phyloP scores from a whole-genome alignment of 2,888 invertebrate genomes.

The Tetramorium bicarinatum region DNA sequence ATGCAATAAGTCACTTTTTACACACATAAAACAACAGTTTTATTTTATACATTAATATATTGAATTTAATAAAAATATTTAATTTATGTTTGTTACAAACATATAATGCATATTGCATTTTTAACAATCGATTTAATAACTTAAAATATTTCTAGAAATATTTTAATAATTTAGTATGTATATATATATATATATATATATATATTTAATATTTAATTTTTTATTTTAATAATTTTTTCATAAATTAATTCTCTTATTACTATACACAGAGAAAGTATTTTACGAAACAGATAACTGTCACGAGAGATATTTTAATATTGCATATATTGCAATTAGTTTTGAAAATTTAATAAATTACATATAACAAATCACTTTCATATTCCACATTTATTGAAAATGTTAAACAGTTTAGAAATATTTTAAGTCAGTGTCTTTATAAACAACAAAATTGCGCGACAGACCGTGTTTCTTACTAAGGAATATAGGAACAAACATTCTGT shows the following conservation, averaged over 20 bases:
- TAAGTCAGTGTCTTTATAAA: not conserved
- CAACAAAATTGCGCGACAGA: not conserved
- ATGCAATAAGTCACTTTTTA: slow-evolving; percentile 7
- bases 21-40: not conserved
- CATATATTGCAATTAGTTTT: slow-evolving; percentile 14
- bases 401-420: slow-evolving; percentile 7
- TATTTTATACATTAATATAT: slow-evolving; percentile 7
- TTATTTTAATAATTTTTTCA: not conserved
- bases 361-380: not conserved
- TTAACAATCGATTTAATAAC: not conserved
- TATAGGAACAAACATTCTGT: slow-evolving; percentile 25
- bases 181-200: too few species aligned
- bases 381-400: not conserved
- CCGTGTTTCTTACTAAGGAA: not conserved
- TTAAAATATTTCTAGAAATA: not conserved
- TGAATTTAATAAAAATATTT: not conserved
- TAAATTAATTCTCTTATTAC: slow-evolving; percentile 6
- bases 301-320: not conserved
- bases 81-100: not conserved
- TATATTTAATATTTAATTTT: not conserved
- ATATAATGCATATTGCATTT: not conserved
- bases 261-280: slow-evolving; percentile 2
- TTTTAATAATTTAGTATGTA: too few species aligned
- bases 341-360: not conserved
- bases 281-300: not conserved